These are phyloP conservation scores for Archivesica marissinica DNA, from an alignment of 1,140 invertebrate genomes.

Conservation along the genomic window DNA sequence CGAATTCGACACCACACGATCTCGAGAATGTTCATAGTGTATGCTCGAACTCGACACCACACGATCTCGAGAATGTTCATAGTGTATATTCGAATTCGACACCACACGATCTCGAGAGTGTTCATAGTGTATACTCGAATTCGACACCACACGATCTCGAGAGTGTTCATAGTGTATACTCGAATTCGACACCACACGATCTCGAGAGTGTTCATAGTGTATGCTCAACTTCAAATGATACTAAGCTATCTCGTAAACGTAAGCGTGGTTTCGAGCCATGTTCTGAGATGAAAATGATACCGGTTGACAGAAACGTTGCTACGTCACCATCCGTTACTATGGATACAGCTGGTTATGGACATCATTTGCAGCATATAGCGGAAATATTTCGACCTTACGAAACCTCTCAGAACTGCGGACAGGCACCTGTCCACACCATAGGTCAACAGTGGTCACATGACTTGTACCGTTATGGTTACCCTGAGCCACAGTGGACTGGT, in stretches of 20 bases:
- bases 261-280: not conserved
- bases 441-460: constrained; percentile 1
- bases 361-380: not conserved
- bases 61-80: not conserved
- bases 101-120: not conserved
- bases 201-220: not conserved
- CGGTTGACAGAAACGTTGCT: not conserved
- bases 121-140: too few relatives aligned
- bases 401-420: not conserved
- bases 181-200: not conserved
- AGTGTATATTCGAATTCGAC: not conserved
- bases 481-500: not conserved
- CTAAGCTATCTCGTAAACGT: not conserved
- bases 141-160: not conserved
- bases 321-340: not conserved
- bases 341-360: not conserved
- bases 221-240: not conserved
- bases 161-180: not conserved
- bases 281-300: not conserved
- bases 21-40: not conserved
- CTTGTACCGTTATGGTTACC: not conserved
- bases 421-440: not conserved
- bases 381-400: not conserved
- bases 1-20: not conserved
- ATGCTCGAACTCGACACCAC: too few relatives aligned